These are phyloP conservation scores for Grantiella picta DNA, from an alignment of 2,113 vertebrate species.

Conservation along the genomic window DNA sequence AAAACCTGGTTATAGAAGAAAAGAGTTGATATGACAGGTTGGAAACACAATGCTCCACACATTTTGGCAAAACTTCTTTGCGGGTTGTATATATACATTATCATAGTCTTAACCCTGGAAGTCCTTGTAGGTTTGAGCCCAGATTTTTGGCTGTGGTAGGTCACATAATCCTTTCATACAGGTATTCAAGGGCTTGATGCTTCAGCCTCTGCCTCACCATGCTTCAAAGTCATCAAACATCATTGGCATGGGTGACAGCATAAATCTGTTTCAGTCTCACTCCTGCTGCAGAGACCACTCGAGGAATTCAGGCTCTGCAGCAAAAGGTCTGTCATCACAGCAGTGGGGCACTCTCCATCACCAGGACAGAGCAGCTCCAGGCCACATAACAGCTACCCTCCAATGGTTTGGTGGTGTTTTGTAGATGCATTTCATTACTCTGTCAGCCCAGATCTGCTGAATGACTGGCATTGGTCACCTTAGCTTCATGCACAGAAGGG, in stretches of 20 bases:
- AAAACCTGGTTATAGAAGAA: not conserved
- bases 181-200: not conserved
- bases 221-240: not conserved
- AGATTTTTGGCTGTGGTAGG: not conserved
- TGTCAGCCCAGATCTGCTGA: not conserved
- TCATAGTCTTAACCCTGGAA: not conserved
- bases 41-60: not conserved
- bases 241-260: not conserved
- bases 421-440: not conserved
- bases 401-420: not conserved
- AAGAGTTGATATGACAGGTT: not conserved
- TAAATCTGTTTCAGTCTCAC: not conserved
- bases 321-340: not conserved
- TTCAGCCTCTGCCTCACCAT: not conserved
- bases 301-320: not conserved
- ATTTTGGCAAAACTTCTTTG: not conserved
- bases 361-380: not conserved
- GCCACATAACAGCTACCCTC: not conserved
- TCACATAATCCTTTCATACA: not conserved
- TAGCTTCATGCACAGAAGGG: not conserved
- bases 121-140: not conserved
- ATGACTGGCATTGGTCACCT: not conserved
- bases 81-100: not conserved
- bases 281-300: not conserved
- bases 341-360: accelerated